phyloP scores from a whole-genome alignment of 1,140 invertebrate species.

The Colletes latitarsis region DNA sequence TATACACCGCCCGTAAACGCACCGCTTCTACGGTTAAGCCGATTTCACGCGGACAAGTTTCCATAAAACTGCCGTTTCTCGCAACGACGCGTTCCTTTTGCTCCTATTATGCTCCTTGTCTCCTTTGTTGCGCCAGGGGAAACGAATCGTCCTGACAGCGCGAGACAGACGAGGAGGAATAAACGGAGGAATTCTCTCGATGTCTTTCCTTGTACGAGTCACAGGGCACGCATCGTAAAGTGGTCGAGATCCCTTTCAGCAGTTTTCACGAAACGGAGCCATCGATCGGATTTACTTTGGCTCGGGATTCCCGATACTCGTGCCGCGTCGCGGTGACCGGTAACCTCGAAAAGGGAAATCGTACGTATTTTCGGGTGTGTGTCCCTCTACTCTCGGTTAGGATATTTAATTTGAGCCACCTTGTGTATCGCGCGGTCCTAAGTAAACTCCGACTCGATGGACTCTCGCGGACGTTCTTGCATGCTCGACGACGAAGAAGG shows the following conservation, averaged over 20 bases:
- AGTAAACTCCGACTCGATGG: constrained; percentile 72
- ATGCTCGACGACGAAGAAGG: constrained; percentile 39
- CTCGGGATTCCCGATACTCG: neutral
- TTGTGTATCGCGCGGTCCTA: constrained; percentile 69
- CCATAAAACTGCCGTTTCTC: constrained; percentile 19
- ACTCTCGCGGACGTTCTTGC: constrained; percentile 48
- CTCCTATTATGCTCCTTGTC: neutral
- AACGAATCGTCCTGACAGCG: constrained; percentile 3
- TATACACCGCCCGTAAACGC: neutral
- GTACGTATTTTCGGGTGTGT: constrained; percentile 45
- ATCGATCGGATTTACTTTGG: constrained; percentile 1
- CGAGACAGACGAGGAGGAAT: neutral
- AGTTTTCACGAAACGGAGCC: no score
- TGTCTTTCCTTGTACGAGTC: neutral
- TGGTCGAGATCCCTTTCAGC: no score
- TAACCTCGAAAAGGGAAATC: constrained; percentile 50
- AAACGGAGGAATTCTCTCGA: neutral
- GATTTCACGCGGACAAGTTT: constrained; percentile 57
- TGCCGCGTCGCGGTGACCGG: neutral
- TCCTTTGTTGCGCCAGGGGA: neutral
- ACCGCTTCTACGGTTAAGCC: constrained; percentile 36
- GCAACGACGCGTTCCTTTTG: neutral
- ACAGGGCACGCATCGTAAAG: no score
- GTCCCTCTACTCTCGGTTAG: constrained; percentile 47
- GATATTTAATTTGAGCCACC: constrained; percentile 72